phyloP scores from a whole-genome alignment of 2,888 invertebrate species.

The Melitaea athalia region DNA sequence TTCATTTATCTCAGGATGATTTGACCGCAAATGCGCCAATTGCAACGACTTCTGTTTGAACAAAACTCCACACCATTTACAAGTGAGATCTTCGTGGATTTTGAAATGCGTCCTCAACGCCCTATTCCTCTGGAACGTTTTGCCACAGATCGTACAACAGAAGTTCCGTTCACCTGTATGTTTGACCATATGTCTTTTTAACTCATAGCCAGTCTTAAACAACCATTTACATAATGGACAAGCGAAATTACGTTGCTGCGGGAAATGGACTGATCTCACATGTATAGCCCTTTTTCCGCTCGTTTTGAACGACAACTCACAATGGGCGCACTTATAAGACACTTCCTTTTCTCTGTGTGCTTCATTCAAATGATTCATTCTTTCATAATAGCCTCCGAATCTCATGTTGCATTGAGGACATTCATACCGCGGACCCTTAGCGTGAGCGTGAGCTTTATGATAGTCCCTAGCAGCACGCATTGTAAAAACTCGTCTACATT shows the following conservation, averaged over 20 bases:
- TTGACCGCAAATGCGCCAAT: conserved; percentile 52
- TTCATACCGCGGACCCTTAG: conserved; percentile 67
- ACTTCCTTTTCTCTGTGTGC: conserved; percentile 67
- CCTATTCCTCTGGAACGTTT: conserved; percentile 61
- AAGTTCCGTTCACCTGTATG: conserved; percentile 67
- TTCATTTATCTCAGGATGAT: conserved; percentile 49
- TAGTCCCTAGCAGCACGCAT: conserved; percentile 69
- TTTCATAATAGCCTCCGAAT: conserved; percentile 67
- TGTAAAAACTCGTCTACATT: conserved; percentile 63
- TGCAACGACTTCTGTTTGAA: conserved; percentile 56
- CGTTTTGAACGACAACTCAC: conserved; percentile 66
- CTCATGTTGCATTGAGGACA: conserved; percentile 71
- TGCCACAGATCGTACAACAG: conserved; percentile 63
- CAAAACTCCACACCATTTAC: conserved; percentile 57
- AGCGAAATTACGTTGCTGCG: conserved; percentile 55
- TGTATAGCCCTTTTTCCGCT: conserved; percentile 68
- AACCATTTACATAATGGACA: conserved; percentile 68
- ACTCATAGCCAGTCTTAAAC: conserved; percentile 67
- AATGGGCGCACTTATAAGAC: conserved; percentile 63
- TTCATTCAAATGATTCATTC: conserved; percentile 70
- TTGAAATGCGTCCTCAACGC: conserved; percentile 64
- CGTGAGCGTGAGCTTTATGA: conserved; percentile 66
- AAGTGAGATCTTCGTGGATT: conserved; percentile 61
- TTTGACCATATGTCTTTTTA: conserved; percentile 68
- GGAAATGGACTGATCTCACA: conserved; percentile 63